Conservation (phyloP, 2,797 vertebrate genomes). For the Sphenopsis melanotis region DNA sequence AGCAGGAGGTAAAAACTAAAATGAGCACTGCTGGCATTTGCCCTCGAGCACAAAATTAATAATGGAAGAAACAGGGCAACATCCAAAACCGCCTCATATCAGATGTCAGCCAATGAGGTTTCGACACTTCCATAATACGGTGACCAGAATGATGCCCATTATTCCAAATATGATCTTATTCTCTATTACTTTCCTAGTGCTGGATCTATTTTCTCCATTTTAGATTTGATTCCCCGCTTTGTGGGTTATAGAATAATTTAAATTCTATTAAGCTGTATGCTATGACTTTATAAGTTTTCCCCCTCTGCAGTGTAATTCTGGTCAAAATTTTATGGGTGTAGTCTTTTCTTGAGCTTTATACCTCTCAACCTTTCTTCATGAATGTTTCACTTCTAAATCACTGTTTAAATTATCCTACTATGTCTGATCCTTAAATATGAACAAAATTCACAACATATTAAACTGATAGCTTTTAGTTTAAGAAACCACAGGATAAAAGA, state of each 20-base stretch:
- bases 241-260: constrained; percentile 26
- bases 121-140: constrained; percentile 62
- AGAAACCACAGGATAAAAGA: not conserved
- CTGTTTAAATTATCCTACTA: not conserved
- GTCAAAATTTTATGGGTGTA: constrained; percentile 1
- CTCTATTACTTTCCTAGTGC: not conserved
- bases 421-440: not conserved
- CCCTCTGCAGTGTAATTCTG: not conserved
- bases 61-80: constrained; percentile 72
- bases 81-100: constrained; percentile 63
- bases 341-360: not conserved
- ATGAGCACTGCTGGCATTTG: constrained; percentile 74
- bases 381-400: not conserved
- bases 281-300: not conserved
- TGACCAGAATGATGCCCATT: constrained; percentile 63
- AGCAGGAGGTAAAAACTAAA: constrained; percentile 75
- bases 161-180: constrained; percentile 62
- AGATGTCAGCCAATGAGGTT: constrained; percentile 61
- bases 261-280: constrained; percentile 16
- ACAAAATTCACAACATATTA: not conserved
- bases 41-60: constrained; percentile 78
- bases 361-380: not conserved
- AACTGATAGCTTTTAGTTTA: not conserved
- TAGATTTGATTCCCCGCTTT: constrained; percentile 33
- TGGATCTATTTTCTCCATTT: constrained; percentile 50